Evolutionary conservation across 1,140 invertebrate genomes (phyloP), one percentile per base, ranked within the genome.

Genomic region (Scaptomyza hsui): DNA sequence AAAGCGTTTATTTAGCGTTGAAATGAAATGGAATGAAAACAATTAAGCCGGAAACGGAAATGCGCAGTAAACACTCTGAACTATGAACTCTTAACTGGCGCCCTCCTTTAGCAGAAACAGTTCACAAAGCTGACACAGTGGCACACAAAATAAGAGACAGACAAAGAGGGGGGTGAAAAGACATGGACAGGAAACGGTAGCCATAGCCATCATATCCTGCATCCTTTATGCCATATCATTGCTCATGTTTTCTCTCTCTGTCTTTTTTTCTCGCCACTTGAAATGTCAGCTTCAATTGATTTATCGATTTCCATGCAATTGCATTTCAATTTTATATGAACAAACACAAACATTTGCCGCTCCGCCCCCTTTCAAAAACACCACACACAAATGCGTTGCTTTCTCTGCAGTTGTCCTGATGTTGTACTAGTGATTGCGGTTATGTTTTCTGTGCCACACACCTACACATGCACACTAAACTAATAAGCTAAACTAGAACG

Each of bases 231-330:
- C 52, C 29, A 37, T 37, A 32, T 59, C 61, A 59, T 56, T 45
- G 60, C 19, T 32, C n/a, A 18, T 52, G 39, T 49, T 19, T 44
- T 35, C 42, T 19, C 4, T 49, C 12, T 7, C 7, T n/a, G n/a
- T 9, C 26, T 29, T 7, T 29, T 9, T 7, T 7, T 9, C 49
- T 19, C 12, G 18, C 45, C 39, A 45, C 60, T 65, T 19, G 13
- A 56, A 60, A 61, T 68, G 73, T 70, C 68, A 71, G 39, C 61
- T 69, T 53, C 55, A 61, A 75, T 75, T 77, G 75, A 72, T 75
- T 75, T 75, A 86, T 86, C 68, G 82, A 86, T 88, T 89, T 67
- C 51, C 59, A 44, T 15, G 39, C 42, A 70, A 74, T 69, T 69
- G 74, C 39, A 78, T 75, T 72, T 61, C 56, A 45, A 82, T 61